Evolutionary conservation across 2,888 invertebrate genomes (phyloP).

Genomic region (Brenthis daphne): DNA sequence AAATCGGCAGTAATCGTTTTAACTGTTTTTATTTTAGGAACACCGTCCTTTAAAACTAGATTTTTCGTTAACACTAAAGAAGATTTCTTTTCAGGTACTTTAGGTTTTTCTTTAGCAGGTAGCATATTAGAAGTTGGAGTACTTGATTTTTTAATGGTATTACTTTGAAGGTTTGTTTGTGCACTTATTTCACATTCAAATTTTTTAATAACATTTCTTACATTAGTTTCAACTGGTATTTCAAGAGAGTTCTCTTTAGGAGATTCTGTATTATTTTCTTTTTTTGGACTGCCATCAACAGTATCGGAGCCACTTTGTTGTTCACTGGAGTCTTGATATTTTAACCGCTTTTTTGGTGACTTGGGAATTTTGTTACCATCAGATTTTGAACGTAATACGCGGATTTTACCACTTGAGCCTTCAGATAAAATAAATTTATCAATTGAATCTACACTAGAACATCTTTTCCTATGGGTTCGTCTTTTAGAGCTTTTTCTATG

Average conservation of each 20-base stretch:
- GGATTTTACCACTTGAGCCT: conserved; percentile 58
- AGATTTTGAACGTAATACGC: conserved; percentile 73
- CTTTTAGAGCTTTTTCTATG: conserved; percentile 73
- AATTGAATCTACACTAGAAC: conserved; percentile 76
- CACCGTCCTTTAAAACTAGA: conserved; percentile 76
- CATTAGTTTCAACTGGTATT: conserved; percentile 54
- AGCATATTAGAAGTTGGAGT: conserved; percentile 54
- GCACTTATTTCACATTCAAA: conserved; percentile 77
- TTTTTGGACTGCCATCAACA: conserved; percentile 64
- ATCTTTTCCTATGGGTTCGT: conserved; percentile 75
- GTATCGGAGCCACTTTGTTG: conserved; percentile 69
- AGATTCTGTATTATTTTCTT: conserved; percentile 45
- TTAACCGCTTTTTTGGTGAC: conserved; percentile 68
- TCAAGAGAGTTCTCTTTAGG: conserved; percentile 45
- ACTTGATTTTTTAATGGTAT: conserved; percentile 64
- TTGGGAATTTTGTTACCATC: conserved; percentile 73
- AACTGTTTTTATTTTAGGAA: conserved; percentile 77
- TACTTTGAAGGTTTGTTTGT: conserved; percentile 52
- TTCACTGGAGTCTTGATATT: conserved; percentile 63
- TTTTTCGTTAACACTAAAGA: conserved; percentile 79
- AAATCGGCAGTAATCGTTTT: conserved; percentile 56
- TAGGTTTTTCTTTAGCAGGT: conserved; percentile 77
- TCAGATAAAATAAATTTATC: conserved; percentile 64
- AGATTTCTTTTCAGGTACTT: conserved; percentile 83
- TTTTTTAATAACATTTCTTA: conserved; percentile 75